Evolutionary conservation across 1,140 invertebrate species (phyloP), one percentile per base, ranked within the genome.

Genomic region (Lepidostoma basale): DNA sequence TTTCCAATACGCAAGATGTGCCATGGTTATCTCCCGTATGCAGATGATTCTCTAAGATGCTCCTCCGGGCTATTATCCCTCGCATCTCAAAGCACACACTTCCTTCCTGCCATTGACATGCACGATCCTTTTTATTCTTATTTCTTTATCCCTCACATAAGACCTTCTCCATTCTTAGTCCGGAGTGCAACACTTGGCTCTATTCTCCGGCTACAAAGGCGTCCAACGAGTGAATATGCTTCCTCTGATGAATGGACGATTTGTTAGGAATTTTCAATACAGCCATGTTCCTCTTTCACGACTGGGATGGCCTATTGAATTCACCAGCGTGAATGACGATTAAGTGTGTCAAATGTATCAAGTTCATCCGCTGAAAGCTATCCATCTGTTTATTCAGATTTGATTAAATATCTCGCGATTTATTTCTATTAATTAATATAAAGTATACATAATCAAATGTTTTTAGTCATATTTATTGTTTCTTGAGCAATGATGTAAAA

Each of bases 81-180:
- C 5, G n/a, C 33, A 36, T 36, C 14, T 36, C 10, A 36, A 64
- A 69, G 62, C 56, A 44, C 25, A 58, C 28, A 69, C 60, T 69
- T 69, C 60, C 67, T 69, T 64, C 62, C 56, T 54, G 49, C 62
- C 39, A 69, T 56, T 69, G 49, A 64, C 33, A 30, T 40, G 49
- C 67, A 52, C 40, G 33, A 26, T 59, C 49, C 58, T 56, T 54
- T 54, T 69, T 40, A 60, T 20, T 40, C 54, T 14, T 2, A 47
- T 58, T 62, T 64, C 45, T 69, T 64, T 69, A 69, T 69, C 67
- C 64, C 62, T 59, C 23, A 59, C 45, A 67, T 42, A 59, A 69
- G 67, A 69, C 62, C 47, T 69, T 49, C 67, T 63, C 60, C 67
- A 59, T 49, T 62, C 62, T 64, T 18, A 18, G 47, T 12, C 16